A percentile compares a stretch with the other conserved stretches of the same genome.
phyloP scores from a whole-genome alignment of 2,113 vertebrate genomes.

The Lethenteron reissneri region DNA sequence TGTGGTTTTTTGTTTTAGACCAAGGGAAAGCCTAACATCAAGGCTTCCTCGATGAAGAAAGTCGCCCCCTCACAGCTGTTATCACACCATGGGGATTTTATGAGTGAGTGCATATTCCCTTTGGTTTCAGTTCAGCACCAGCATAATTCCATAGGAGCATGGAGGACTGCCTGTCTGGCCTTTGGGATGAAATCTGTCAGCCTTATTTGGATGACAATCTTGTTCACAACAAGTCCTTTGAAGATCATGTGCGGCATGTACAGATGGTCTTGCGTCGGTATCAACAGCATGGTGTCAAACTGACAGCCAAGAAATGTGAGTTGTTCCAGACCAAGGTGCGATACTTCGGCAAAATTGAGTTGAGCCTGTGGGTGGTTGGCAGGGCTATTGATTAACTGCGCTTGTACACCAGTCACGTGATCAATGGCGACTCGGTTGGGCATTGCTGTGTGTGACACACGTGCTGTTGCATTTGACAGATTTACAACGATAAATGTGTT shows the following conservation, averaged over 20 bases:
- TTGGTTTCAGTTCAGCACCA: conserved; percentile 6
- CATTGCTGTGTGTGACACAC: no score
- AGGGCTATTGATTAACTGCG: no score
- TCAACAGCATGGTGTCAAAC: no score
- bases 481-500: no score
- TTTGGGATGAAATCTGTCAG: conserved; percentile 9
- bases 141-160: conserved; percentile 9
- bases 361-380: no score
- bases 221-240: neutral
- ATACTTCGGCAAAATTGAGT: no score
- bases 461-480: no score
- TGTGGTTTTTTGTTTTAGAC: conserved; percentile 9
- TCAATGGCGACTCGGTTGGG: no score
- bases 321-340: neutral
- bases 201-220: neutral
- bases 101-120: conserved; percentile 6
- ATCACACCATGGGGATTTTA: conserved; percentile 5
- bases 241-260: neutral
- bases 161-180: conserved; percentile 9
- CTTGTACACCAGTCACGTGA: no score
- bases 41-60: neutral
- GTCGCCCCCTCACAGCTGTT: neutral
- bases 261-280: no score
- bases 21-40: conserved; percentile 8
- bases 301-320: no score